phyloP scores from a whole-genome alignment of 1,140 invertebrate genomes.

The Cyclargus thomasi region DNA sequence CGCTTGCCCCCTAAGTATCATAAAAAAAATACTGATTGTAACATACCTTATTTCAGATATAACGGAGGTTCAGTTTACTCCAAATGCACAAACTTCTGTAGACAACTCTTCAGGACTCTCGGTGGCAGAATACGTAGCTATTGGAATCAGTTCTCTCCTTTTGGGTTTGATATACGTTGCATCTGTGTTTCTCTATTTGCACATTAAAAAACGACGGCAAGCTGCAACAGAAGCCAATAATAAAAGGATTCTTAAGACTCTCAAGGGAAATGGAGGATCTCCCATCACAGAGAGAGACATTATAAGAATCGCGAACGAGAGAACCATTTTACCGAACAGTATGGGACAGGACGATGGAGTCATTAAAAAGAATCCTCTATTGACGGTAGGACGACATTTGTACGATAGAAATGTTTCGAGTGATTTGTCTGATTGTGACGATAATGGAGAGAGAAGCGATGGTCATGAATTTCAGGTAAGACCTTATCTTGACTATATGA shows the following conservation, averaged over 20 bases:
- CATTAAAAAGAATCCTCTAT: slow-evolving; percentile 85
- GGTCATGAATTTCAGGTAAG: slow-evolving; percentile 55
- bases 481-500: not conserved
- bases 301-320: slow-evolving; percentile 57
- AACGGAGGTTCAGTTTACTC: slow-evolving; percentile 85
- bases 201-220: slow-evolving; percentile 77
- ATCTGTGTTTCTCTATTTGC: slow-evolving; percentile 87
- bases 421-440: slow-evolving; percentile 68
- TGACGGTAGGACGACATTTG: slow-evolving; percentile 78
- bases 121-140: slow-evolving; percentile 85
- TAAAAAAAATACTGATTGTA: not conserved
- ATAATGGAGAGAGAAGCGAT: slow-evolving; percentile 44
- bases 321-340: slow-evolving; percentile 43
- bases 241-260: slow-evolving; percentile 43
- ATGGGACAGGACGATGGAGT: slow-evolving; percentile 76
- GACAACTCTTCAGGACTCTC: slow-evolving; percentile 74
- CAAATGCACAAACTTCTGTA: slow-evolving; percentile 77
- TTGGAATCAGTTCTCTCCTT: slow-evolving; percentile 86
- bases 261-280: slow-evolving; percentile 58
- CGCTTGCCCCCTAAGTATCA: too few relatives aligned
- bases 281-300: slow-evolving; percentile 59
- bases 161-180: slow-evolving; percentile 89
- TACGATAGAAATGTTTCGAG: slow-evolving; percentile 65
- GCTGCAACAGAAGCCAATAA: slow-evolving; percentile 44
- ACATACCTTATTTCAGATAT: slow-evolving; percentile 76